Evolutionary conservation across 2,113 vertebrate species (phyloP).

Genomic region (Neoarius graeffei): DNA sequence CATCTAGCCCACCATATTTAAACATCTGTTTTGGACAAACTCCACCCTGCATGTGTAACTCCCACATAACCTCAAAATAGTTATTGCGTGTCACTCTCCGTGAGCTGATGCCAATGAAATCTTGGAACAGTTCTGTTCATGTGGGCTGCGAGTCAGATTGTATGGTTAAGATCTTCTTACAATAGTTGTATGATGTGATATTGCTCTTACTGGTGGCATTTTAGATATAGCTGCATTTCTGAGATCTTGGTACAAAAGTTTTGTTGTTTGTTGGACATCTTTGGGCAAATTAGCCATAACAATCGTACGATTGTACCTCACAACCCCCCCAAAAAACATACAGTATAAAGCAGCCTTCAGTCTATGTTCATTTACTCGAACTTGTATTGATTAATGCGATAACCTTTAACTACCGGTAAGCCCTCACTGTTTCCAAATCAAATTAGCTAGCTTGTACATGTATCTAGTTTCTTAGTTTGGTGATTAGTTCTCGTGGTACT

Average conservation of each 20-base stretch:
- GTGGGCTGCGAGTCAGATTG: neutral
- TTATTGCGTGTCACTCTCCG: too few species aligned
- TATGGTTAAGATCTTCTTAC: neutral
- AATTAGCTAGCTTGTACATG: neutral
- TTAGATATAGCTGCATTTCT: neutral
- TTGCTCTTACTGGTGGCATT: neutral
- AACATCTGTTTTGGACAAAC: too few species aligned
- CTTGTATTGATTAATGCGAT: neutral
- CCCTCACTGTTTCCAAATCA: neutral
- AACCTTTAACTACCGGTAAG: neutral
- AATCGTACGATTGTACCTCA: neutral
- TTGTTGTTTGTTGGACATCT: neutral
- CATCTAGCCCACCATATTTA: too few species aligned
- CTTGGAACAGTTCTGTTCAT: too few species aligned
- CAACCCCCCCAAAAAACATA: neutral
- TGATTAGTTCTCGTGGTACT: neutral
- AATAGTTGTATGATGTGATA: neutral
- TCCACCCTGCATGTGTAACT: too few species aligned
- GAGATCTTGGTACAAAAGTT: neutral
- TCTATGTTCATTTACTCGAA: neutral
- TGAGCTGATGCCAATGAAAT: too few species aligned
- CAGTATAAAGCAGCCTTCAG: neutral
- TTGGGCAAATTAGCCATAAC: neutral
- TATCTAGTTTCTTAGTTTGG: neutral
- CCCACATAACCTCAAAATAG: too few species aligned